These are phyloP conservation scores for Spodoptera frugiperda DNA, from an alignment of 1,140 invertebrate genomes.

Conservation along the genomic window DNA sequence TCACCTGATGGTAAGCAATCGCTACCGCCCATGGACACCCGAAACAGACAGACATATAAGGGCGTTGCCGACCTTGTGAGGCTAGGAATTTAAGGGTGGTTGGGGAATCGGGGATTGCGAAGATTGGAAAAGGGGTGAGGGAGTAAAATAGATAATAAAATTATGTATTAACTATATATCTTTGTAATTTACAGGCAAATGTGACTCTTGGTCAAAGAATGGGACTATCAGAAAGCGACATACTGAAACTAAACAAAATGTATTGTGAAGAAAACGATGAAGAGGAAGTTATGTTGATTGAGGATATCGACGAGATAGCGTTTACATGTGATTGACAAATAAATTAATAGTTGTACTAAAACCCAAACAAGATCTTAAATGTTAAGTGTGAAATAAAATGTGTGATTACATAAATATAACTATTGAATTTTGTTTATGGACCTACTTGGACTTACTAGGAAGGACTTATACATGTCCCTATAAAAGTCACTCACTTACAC, in stretches of 20 bases:
- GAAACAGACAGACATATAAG: too few species aligned
- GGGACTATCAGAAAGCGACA: constrained; percentile 89
- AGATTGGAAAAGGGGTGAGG: too few species aligned
- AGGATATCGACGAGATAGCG: constrained; percentile 2
- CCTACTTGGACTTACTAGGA: too few species aligned
- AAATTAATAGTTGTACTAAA: constrained; percentile 2
- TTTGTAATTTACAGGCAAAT: constrained; percentile 67
- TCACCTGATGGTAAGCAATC: too few species aligned
- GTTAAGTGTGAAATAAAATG: constrained; percentile 22
- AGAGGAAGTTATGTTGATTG: not conserved
- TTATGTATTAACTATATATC: not conserved
- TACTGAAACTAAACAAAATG: constrained; percentile 89
- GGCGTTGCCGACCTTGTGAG: too few species aligned
- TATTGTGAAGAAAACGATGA: constrained; percentile 81
- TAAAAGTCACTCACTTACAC: too few species aligned
- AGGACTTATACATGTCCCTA: too few species aligned
- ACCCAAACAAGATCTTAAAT: constrained; percentile 3
- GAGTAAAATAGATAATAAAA: too few species aligned
- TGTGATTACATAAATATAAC: not conserved
- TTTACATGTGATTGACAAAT: not conserved
- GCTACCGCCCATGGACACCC: too few species aligned
- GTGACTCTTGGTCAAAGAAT: constrained; percentile 88
- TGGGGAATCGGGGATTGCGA: too few species aligned
- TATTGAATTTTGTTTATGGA: too few species aligned
- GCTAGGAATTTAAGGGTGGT: too few species aligned